phyloP scores from a whole-genome alignment of 2,113 vertebrate genomes.

The Eira barbara region DNA sequence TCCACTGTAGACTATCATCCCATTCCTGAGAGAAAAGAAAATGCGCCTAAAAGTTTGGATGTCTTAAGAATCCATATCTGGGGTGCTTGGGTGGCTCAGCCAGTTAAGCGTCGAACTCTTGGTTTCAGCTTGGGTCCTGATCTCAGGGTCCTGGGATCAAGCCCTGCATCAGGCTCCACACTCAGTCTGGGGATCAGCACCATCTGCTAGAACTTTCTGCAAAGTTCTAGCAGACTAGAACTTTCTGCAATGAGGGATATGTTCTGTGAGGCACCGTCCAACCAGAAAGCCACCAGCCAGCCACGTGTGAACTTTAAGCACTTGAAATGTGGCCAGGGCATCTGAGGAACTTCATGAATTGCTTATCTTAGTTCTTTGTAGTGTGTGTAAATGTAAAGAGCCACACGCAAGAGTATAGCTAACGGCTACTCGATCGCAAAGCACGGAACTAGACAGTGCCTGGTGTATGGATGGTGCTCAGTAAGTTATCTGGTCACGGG shows the following conservation, averaged over 20 bases:
- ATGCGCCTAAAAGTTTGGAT: neutral
- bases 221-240: neutral
- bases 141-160: neutral
- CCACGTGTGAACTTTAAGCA: neutral
- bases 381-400: neutral
- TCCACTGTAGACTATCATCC: neutral
- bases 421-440: neutral
- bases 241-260: neutral
- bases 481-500: neutral
- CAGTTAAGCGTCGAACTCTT: neutral
- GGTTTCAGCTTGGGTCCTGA: neutral
- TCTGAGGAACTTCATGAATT: neutral
- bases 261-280: neutral
- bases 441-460: neutral
- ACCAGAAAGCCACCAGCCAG: neutral
- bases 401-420: neutral
- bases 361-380: neutral
- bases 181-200: neutral
- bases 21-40: neutral
- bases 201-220: neutral
- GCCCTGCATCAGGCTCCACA: neutral
- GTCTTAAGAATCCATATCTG: neutral
- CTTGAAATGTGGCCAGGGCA: neutral
- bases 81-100: neutral
- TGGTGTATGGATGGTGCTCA: neutral